phyloP scores from a whole-genome alignment of 37 sponge, comb jelly and placozoan species.

The Diacarnus erythraeanus region DNA sequence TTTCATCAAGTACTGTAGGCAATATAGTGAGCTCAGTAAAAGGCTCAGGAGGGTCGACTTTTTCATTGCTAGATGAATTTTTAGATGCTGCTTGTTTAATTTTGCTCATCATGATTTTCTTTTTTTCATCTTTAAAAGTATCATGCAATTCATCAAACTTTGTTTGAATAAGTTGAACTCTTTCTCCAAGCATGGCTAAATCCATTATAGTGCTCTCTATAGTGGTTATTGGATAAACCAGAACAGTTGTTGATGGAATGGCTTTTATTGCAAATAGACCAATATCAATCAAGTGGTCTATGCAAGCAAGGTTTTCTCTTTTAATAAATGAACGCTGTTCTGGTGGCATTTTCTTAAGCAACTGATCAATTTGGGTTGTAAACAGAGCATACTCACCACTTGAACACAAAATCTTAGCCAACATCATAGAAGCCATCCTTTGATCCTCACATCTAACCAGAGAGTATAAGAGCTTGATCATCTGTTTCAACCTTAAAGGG shows the following conservation, averaged over 20 bases:
- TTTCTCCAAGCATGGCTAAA: neutral
- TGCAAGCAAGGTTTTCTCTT: constrained; percentile 24
- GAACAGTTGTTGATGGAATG: constrained; percentile 4
- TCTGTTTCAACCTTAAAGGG: constrained; percentile 20
- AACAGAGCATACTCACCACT: constrained; percentile 24
- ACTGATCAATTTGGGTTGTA: neutral
- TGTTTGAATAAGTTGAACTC: neutral
- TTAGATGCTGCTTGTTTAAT: neutral
- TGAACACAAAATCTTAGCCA: constrained; percentile 17
- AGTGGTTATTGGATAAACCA: constrained; percentile 2
- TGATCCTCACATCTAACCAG: constrained; percentile 13
- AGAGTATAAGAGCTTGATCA: constrained; percentile 34
- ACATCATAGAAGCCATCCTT: constrained; percentile 11
- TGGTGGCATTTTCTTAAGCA: constrained; percentile 39
- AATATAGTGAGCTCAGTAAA: constrained; percentile 32
- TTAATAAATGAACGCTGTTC: constrained; percentile 13
- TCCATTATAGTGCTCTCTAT: constrained; percentile 7
- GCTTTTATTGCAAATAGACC: constrained; percentile 23
- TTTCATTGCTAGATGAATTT: neutral
- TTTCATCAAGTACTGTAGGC: constrained; percentile 24
- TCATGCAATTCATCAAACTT: constrained; percentile 6
- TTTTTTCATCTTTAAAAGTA: neutral
- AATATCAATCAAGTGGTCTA: constrained; percentile 28
- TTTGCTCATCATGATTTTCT: neutral
- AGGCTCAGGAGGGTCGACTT: constrained; percentile 31